These are phyloP conservation scores for Mareca strepera DNA, from an alignment of 2,797 vertebrate species.

Conservation along the genomic window DNA sequence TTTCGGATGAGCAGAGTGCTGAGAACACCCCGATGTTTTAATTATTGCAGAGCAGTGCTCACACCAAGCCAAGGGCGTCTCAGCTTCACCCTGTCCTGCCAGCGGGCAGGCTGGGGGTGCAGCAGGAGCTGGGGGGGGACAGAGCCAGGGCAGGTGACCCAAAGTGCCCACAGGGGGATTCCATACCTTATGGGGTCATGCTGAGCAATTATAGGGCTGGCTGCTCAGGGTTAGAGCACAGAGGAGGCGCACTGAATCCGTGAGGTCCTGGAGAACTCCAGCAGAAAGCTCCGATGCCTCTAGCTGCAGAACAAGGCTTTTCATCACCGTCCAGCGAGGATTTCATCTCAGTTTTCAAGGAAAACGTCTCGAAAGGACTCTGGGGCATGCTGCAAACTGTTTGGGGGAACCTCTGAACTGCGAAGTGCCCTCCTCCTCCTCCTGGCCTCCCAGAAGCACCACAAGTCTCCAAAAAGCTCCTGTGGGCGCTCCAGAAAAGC, in stretches of 20 bases:
- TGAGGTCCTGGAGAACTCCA: not conserved
- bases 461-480: not conserved
- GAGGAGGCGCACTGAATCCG: not conserved
- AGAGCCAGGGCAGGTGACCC: no score
- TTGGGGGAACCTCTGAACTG: not conserved
- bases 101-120: no score
- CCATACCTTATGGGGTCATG: no score
- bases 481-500: not conserved
- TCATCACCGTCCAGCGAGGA: fast-evolving
- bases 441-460: not conserved
- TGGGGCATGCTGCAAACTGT: fast-evolving
- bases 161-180: no score
- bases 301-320: not conserved
- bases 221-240: no score
- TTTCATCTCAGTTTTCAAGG: not conserved
- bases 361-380: not conserved
- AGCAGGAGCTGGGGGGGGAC: no score
- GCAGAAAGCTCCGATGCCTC: not conserved
- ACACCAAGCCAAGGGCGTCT: no score
- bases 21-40: no score
- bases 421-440: fast-evolving
- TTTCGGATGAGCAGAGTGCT: no score
- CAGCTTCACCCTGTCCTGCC: no score
- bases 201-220: no score
- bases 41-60: no score